These are phyloP conservation scores for Amphipyra tragopoginis DNA, from an alignment of 2,888 invertebrate genomes.

Conservation along the genomic window DNA sequence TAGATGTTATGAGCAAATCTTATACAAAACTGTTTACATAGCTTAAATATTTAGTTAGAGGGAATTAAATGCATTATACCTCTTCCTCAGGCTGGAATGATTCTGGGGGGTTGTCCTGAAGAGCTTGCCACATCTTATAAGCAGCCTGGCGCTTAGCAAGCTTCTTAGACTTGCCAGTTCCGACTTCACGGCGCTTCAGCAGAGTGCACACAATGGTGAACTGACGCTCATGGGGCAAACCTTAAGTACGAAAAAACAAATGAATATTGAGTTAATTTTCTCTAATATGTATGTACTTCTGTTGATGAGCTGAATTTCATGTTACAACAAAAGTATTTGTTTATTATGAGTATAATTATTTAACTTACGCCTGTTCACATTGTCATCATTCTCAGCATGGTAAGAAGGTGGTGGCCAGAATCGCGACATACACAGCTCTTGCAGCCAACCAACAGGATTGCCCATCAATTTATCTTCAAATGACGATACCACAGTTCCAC, in stretches of 20 bases:
- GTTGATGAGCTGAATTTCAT: no score
- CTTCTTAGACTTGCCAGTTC: slow-evolving; percentile 98
- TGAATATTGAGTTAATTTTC: background rate
- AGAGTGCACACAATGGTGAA: slow-evolving; percentile 98
- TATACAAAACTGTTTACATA: no score
- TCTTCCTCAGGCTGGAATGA: slow-evolving; percentile 92
- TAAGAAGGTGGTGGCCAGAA: slow-evolving; percentile 98
- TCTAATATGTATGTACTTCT: background rate
- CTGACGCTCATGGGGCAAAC: slow-evolving; percentile 97
- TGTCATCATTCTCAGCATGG: slow-evolving; percentile 95
- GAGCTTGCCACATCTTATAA: slow-evolving; percentile 96
- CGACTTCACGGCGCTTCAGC: slow-evolving; percentile 95
- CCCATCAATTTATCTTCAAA: slow-evolving; percentile 95
- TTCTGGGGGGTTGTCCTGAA: slow-evolving; percentile 94
- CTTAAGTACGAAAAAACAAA: slow-evolving; percentile 66
- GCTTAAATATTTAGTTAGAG: no score
- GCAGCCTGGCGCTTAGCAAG: slow-evolving; percentile 99
- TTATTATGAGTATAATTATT: background rate
- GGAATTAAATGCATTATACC: slow-evolving; percentile 70
- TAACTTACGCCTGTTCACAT: slow-evolving; percentile 84
- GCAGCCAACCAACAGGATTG: slow-evolving; percentile 98
- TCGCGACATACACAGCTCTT: slow-evolving; percentile 98
- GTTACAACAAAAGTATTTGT: background rate
- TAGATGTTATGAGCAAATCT: background rate
- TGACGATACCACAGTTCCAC: slow-evolving; percentile 88